Evolutionary conservation across 1,140 invertebrate species (phyloP).

Genomic region (Halesus radiatus): DNA sequence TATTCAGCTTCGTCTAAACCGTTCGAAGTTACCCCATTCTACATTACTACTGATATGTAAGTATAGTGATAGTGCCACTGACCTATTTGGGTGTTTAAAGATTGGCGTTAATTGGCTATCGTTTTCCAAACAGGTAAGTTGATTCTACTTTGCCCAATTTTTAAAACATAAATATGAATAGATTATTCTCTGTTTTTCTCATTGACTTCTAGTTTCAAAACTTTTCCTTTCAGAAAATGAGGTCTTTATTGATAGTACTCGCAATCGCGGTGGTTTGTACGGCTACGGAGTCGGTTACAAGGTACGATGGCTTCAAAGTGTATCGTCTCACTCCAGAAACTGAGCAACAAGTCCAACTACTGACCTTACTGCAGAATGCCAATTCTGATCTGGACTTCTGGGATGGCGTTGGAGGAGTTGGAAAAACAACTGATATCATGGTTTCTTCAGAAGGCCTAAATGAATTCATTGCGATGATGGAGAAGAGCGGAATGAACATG

Average conservation of each 20-base stretch:
- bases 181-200: no score
- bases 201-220: no score
- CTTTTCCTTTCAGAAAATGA: slow-evolving; percentile 8
- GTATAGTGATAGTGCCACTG: no score
- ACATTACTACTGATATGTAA: no score
- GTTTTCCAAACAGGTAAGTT: slow-evolving; percentile 1
- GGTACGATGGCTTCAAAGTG: slow-evolving; percentile 49
- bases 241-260: not conserved
- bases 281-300: not conserved
- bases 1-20: no score
- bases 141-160: not conserved
- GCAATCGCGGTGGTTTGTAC: not conserved
- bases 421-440: slow-evolving; percentile 60
- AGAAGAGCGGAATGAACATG: slow-evolving; percentile 16
- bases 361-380: slow-evolving; percentile 8
- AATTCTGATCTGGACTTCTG: slow-evolving; percentile 52
- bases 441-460: slow-evolving; percentile 33
- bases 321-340: slow-evolving; percentile 38
- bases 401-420: slow-evolving; percentile 51
- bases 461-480: slow-evolving; percentile 31
- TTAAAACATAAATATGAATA: no score
- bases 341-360: slow-evolving; percentile 30
- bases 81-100: no score
- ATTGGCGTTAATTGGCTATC: not conserved
- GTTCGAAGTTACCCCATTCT: no score